Percentiles rank a stretch among this genome's conserved stretches.
Evolutionary conservation across 2,113 vertebrate genomes (phyloP).

Genomic region (Mustelus asterias): DNA sequence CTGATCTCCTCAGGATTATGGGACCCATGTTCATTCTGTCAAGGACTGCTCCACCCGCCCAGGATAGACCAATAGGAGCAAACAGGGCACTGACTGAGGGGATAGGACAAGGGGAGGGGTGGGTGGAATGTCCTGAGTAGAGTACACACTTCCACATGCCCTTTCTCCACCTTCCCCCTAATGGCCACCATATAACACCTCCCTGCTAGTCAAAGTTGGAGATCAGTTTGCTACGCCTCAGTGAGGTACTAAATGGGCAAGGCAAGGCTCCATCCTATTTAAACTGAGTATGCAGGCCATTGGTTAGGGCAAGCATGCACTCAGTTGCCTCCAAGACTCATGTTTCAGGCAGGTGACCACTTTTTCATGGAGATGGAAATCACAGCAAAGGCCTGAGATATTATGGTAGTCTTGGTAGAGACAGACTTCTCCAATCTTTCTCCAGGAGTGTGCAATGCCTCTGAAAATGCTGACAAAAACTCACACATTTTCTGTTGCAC

Average conservation of each 20-base stretch:
- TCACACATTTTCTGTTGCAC: no score
- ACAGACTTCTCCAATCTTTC: no score
- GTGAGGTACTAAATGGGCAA: background rate
- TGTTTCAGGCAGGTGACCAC: no score
- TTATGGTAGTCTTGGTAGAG: no score
- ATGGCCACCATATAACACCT: background rate
- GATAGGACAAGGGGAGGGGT: background rate
- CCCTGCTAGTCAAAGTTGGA: background rate
- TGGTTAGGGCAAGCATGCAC: background rate
- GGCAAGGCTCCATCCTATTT: background rate
- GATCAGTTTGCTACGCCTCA: background rate
- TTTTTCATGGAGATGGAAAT: background rate
- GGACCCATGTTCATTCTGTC: no score
- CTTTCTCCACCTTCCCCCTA: background rate
- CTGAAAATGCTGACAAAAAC: no score
- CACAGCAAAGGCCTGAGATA: no score
- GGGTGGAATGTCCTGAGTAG: background rate
- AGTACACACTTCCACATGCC: background rate
- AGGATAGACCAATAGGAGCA: no score
- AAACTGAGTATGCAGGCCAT: background rate
- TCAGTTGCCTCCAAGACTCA: background rate
- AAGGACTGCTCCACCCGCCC: no score
- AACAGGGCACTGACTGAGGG: no score
- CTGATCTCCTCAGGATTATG: no score
- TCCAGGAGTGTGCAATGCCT: no score